Conservation (phyloP, 2,797 vertebrate genomes). For the Gobionotothen gibberifrons region DNA sequence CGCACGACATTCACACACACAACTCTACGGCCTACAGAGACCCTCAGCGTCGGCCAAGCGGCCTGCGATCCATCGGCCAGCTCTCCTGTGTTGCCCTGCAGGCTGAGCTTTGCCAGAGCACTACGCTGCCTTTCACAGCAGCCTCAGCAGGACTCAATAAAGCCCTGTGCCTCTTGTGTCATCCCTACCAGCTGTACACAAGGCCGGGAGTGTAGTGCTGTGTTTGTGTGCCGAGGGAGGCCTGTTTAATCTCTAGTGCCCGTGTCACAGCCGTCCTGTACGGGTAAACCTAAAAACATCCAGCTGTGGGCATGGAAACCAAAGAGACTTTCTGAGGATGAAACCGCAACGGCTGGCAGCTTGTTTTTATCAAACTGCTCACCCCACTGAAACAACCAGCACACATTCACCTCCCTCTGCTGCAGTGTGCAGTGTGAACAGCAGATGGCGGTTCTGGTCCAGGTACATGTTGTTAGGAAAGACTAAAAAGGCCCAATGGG, state of each 20-base stretch:
- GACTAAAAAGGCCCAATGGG: slow-evolving; percentile 12
- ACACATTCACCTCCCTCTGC: slow-evolving; percentile 25
- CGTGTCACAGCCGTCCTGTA: slow-evolving; percentile 69
- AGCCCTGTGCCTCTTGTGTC: slow-evolving; percentile 77
- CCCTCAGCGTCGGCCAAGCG: slow-evolving; percentile 49
- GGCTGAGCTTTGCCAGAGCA: slow-evolving; percentile 80
- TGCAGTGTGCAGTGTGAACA: slow-evolving; percentile 61
- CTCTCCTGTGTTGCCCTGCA: slow-evolving; percentile 57
- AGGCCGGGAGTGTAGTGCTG: slow-evolving; percentile 74
- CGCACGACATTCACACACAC: slow-evolving; percentile 56
- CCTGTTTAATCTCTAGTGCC: slow-evolving; percentile 81
- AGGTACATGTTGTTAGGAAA: slow-evolving; percentile 20
- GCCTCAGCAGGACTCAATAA: slow-evolving; percentile 76
- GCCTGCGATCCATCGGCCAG: slow-evolving; percentile 64
- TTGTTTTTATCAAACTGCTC: slow-evolving; percentile 77
- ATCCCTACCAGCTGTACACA: slow-evolving; percentile 76
- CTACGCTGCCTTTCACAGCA: slow-evolving; percentile 61
- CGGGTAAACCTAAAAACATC: slow-evolving; percentile 73
- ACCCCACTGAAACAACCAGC: slow-evolving; percentile 57
- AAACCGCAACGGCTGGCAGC: slow-evolving; percentile 71
- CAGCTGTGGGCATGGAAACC: slow-evolving; percentile 78
- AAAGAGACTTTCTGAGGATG: slow-evolving; percentile 70
- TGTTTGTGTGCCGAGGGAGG: slow-evolving; percentile 76
- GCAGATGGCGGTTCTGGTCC: slow-evolving; percentile 72
- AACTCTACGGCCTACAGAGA: slow-evolving; percentile 56